phyloP scores from a whole-genome alignment of 2,888 invertebrate species.

The Drosophila nr. perissopoda region DNA sequence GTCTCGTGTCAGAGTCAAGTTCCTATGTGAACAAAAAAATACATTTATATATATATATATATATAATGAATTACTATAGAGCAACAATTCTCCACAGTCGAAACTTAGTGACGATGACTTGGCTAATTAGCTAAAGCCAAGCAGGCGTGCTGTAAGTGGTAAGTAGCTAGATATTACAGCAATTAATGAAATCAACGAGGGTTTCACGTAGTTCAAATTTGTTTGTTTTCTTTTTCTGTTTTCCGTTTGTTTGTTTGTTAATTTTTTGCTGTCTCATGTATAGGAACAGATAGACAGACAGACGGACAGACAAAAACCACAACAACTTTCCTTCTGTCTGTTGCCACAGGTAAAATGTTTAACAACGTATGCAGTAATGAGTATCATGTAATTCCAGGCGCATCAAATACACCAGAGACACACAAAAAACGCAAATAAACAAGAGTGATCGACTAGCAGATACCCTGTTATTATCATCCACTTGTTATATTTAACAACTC shows the following conservation, averaged over 20 bases:
- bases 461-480: neutral
- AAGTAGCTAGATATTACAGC: constrained; percentile 56
- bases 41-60: too few relatives aligned
- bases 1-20: constrained; percentile 2
- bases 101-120: constrained; percentile 56
- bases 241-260: neutral
- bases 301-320: constrained; percentile 5
- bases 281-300: constrained; percentile 7
- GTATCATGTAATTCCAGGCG: constrained; percentile 70
- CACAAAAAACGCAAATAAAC: neutral
- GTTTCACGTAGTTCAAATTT: constrained; percentile 34
- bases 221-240: constrained; percentile 23
- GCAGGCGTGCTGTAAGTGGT: constrained; percentile 46
- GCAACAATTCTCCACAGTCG: constrained; percentile 5
- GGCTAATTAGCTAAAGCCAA: constrained; percentile 57
- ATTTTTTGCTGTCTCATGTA: constrained; percentile 60
- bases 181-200: constrained; percentile 66
- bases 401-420: constrained; percentile 33
- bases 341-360: constrained; percentile 12
- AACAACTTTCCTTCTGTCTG: constrained; percentile 53
- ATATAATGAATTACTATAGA: neutral
- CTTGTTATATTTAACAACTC: neutral
- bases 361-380: constrained; percentile 67
- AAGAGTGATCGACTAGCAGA: neutral
- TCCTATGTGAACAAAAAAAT: neutral